Base-by-base conservation (phyloP, 2,888 invertebrate species). In the Lasioglossum oenotherae region DNA sequence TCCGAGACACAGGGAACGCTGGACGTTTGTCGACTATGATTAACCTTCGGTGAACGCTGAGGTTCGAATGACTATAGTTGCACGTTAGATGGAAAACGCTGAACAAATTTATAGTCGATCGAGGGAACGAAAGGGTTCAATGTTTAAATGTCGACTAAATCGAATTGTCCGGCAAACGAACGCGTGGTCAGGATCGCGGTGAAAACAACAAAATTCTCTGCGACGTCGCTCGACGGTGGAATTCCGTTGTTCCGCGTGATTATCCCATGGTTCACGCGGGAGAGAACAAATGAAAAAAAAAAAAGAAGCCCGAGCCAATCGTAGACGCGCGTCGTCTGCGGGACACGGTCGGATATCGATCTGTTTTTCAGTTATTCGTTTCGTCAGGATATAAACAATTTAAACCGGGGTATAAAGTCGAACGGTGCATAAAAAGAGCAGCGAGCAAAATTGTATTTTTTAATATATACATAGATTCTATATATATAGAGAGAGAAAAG, bases 391-490 rank as follows among this genome's bases (percentile, higher is more conserved):
- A 81, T 84, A 78, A 57, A 71, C 73, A 79, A 64, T 69, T 69
- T 69, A 69, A 49, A 38, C 46, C 35, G 41, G 27, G 41, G 12
- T 67, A 44, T 41, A 71, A 44, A 71, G 41, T 38, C 23, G 78
- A 74, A 77, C 79, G 72, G 75, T 74, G 77, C 84, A 67, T 72
- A 74, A 78, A 64, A 69, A 81, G 72, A 83, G 83, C 84, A 88
- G 85, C 88, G 88, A 86, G 85, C 88, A 88, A 90, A 91, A 90
- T 88, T 89, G 88, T 90, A 90, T 90, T 91, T 90, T 90, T 90
- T 87, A 90, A 90, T 86, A 83, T 84, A 75, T 75, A 72, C 78
- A 74, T 49, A 74, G 31, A 53, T 76, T 79, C n/a, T 71, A 46
- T 82, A 77, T 72, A 53, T 71, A 53, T 72, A 38, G 71, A 79